Percentiles rank a stretch among this genome's conserved stretches.
phyloP scores from a whole-genome alignment of 2,797 vertebrate species.

The Choloepus didactylus region DNA sequence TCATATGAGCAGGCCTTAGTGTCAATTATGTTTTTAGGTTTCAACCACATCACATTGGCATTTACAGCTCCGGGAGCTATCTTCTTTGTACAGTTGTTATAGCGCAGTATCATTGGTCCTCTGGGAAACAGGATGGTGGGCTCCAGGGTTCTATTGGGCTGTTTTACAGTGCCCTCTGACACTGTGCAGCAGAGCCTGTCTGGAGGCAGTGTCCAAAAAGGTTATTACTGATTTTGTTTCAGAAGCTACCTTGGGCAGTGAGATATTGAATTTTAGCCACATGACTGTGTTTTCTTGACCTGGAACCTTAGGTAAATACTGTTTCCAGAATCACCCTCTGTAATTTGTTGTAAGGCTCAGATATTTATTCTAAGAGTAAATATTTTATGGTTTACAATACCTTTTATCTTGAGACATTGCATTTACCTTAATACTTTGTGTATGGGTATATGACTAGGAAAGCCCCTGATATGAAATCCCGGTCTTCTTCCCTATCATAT shows the following conservation, averaged over 20 bases:
- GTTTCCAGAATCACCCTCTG: background rate
- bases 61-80: no score
- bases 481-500: background rate
- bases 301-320: constrained; percentile 18
- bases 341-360: constrained; percentile 56
- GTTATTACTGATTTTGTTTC: constrained; percentile 37
- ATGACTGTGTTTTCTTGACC: background rate
- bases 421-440: constrained; percentile 18
- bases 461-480: constrained; percentile 33
- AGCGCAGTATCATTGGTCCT: no score
- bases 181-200: no score
- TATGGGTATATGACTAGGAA: background rate
- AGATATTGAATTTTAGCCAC: constrained; percentile 10
- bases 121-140: no score
- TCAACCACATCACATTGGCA: no score
- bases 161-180: no score
- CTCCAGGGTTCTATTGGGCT: no score
- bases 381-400: constrained; percentile 8
- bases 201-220: background rate
- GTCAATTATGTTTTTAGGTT: no score
- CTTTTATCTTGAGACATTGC: background rate
- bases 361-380: background rate
- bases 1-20: no score
- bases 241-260: background rate
- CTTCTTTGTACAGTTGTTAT: no score